Evolutionary conservation across 2,888 invertebrate species (phyloP), one percentile per base, ranked within the genome.

Genomic region (Pachliopta kotzebuea): DNA sequence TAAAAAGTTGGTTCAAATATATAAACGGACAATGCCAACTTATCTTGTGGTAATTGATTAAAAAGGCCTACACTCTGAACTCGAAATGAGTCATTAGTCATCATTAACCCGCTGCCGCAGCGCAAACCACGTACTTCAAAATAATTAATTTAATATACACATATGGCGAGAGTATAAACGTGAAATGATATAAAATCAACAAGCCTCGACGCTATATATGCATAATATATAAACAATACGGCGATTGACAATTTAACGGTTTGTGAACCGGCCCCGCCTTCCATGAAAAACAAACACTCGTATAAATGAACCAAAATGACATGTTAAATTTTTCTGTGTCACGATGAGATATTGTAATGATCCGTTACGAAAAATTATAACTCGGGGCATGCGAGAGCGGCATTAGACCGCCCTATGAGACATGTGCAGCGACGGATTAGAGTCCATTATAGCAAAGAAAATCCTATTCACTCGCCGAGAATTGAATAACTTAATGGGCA

Each of bases 241-340:
- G 69, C 73, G 74, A 78, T 78, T 73, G 74, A 75, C 71, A 74
- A 75, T 76, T 78, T 83, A 83, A 84, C 80, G 76, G 76, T 71
- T 82, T 81, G 82, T 83, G 83, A 84, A 82, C 75, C 78, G 75
- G 79, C 80, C 79, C 88, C 86, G 84, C 87, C 88, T 85, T 79
- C 75, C 72, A 75, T 85, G 85, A 82, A 90, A 91, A 91, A 90
- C 90, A 88, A 90, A 91, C 86, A 90, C 81, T 82, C 83, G 74
- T 85, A 84, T 85, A 88, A 88, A 86, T 82, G 78, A 81, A 73
- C 79, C 85, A 84, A 89, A 90, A 91, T 90, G 88, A 89, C 89
- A 90, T 83, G 88, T 88, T 79, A 85, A 88, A 91, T 88, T 90
- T 90, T 89, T 91, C 90, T 88, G 82, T 81, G 91, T 90, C 91